Base-by-base conservation (phyloP, 2,888 invertebrate genomes). In the Chrysopilus asiliformis region DNA sequence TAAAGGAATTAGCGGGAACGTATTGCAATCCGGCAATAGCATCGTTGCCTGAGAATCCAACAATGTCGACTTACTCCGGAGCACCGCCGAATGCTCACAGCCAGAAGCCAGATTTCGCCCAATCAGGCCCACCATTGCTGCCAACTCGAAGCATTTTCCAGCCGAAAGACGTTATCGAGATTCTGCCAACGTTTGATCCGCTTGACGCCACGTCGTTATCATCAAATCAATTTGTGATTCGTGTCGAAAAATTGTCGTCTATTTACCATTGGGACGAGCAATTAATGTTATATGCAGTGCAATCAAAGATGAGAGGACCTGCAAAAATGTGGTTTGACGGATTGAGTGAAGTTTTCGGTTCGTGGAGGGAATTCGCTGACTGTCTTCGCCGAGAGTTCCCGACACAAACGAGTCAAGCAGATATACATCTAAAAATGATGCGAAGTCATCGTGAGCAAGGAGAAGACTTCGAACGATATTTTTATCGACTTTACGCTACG, bases 401-500 rank as follows among this genome's bases (percentile, higher is more conserved):
- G 6, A 28, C 33, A 14, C 32, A 13, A 7, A 25, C 42, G 6
- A 33, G 19, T n/a, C 16, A 15, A 9, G 44, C 41, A 14, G 40
- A 41, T 12, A 10, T 41, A 2, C 42, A 45, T 16, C 27, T 38
- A 2, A 40, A 44, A 9, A 10, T 43, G 19, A 36, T 30, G 15
- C 29, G 16, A 12, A 38, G 45, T 1, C 41, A 35, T 18, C 16
- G 38, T 3, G 37, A 38, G 18, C 27, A 14, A 4, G 28, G 25
- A 10, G 44, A 46, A 27, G 24, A 36, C 0, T 28, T 43, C 12
- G 14, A 30, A 2, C 43, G 43, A n/a, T 45, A 42, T 19, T 48
- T 41, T 12, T 43, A 46, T 15, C 34, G 31, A 3, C 44, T 47
- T 37, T 20, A 44, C n/a, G 30, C 37, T 4, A 43, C 40, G 2